phyloP scores from a whole-genome alignment of 2,113 vertebrate genomes.

The Isichthys henryi region DNA sequence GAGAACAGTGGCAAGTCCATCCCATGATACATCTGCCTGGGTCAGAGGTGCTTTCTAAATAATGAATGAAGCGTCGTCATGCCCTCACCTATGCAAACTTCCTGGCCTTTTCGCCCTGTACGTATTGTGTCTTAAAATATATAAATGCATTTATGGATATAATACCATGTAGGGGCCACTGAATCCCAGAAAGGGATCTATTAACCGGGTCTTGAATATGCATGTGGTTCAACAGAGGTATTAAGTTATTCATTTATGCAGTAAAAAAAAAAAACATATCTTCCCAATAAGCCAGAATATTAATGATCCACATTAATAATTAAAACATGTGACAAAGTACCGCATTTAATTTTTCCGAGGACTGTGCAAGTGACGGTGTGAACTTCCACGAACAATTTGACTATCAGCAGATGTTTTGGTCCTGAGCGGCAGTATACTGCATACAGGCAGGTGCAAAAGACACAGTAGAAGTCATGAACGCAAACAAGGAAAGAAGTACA shows the following conservation, averaged over 20 bases:
- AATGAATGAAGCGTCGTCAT: background rate
- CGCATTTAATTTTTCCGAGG: constrained; percentile 1
- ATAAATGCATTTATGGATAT: constrained; percentile 17
- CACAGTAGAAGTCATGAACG: background rate
- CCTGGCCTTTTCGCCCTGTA: constrained; percentile 1
- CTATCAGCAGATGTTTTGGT: background rate
- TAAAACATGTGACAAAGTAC: constrained; percentile 9
- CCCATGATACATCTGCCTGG: background rate
- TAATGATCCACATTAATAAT: constrained; percentile 23
- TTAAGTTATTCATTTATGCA: constrained; percentile 25
- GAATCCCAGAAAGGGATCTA: constrained; percentile 9
- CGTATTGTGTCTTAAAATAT: constrained; percentile 12
- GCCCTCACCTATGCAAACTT: constrained; percentile 5
- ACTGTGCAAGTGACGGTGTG: background rate
- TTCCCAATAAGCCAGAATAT: constrained; percentile 20
- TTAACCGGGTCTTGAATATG: constrained; percentile 19
- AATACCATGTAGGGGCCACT: constrained; percentile 1
- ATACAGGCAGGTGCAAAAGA: background rate
- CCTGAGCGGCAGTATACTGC: background rate
- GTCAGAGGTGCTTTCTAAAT: background rate
- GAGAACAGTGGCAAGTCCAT: background rate
- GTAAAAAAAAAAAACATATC: constrained; percentile 13
- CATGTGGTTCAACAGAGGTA: constrained; percentile 14
- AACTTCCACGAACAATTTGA: background rate
- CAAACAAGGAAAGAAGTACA: background rate